Evolutionary conservation across 2,113 vertebrate species (phyloP), one percentile per base, ranked within the genome.

Genomic region (Chaetodon auriga): DNA sequence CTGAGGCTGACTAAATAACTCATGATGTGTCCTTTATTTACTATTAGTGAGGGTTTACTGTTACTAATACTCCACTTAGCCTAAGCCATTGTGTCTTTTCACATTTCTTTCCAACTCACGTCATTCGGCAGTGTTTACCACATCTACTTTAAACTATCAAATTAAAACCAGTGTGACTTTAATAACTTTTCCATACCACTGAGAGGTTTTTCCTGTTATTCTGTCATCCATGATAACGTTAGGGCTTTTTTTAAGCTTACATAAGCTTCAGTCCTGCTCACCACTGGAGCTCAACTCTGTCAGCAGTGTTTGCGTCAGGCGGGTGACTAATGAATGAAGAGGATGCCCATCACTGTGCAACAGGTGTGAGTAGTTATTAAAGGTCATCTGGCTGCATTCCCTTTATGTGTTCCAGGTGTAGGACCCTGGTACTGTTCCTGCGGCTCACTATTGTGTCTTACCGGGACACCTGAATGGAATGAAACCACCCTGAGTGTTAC

Each of bases 21-120:
- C 7, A 9, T 12, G 2, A 49, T 0, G 1, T 49, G 63, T 18
- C 5, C 23, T 41, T 30, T 53, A n/a, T 8, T n/a, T 43, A 21
- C 63, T 35, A 1, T 15, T 10, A 3, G 4, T 30, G 61, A 43
- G 41, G 3, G 4, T 46, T 10, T 3, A 4, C 9, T 25, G n/a
- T 55, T 23, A 25, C 11, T 19, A 21, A 21, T 4, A 58, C 6
- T 41, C 1, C 2, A 16, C 61, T 60, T 53, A 18, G 7, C 15
- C 25, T 70, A 23, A 48, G 62, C 73, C 68, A 79, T 79, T 12
- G 18, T 68, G 69, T 54, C 38, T 14, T 35, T 19, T n/a, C 7
- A 68, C 1, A 14, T 45, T n/a, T 51, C 16, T 38, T 45, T 30
- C 14, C 6, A 48, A 13, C 12, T 60, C 2, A 43, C 18, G 18